Conservation (phyloP, 2,888 invertebrate species). For the Shargacucullia verbasci region DNA sequence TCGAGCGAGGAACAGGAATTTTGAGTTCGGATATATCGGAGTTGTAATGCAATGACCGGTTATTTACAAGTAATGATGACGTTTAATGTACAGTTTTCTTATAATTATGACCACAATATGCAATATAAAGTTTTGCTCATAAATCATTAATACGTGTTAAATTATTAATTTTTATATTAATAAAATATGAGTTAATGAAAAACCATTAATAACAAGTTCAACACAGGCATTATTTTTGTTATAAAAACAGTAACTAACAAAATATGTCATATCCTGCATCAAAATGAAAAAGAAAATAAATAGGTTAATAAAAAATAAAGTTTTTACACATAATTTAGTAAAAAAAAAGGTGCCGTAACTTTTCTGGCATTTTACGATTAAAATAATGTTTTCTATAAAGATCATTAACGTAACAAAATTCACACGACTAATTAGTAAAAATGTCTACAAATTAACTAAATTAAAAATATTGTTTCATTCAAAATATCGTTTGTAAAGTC, state of each 20-base stretch:
- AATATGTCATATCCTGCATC: too few relatives aligned
- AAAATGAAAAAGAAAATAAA: too few relatives aligned
- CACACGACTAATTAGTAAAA: constrained; percentile 15
- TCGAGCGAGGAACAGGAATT: constrained; percentile 32
- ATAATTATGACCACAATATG: constrained; percentile 1
- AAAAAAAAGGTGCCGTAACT: too few relatives aligned
- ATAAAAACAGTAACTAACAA: too few relatives aligned
- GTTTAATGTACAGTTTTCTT: constrained; percentile 11
- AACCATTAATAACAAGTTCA: neutral
- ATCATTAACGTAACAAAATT: neutral
- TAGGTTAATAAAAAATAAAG: too few relatives aligned
- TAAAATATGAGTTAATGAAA: neutral
- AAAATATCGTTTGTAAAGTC: constrained; percentile 5
- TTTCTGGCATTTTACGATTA: too few relatives aligned
- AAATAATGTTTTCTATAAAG: too few relatives aligned
- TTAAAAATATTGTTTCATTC: neutral
- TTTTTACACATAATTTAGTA: too few relatives aligned
- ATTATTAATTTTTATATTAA: neutral
- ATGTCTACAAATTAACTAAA: constrained; percentile 1
- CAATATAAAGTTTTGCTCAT: neutral
- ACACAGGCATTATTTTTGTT: too few relatives aligned
- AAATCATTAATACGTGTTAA: neutral
- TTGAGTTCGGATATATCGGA: constrained; percentile 31
- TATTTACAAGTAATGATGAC: constrained; percentile 23
- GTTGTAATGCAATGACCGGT: constrained; percentile 39